These are phyloP conservation scores for Gobiocypris rarus DNA, from an alignment of 2,113 vertebrate species.

Conservation along the genomic window DNA sequence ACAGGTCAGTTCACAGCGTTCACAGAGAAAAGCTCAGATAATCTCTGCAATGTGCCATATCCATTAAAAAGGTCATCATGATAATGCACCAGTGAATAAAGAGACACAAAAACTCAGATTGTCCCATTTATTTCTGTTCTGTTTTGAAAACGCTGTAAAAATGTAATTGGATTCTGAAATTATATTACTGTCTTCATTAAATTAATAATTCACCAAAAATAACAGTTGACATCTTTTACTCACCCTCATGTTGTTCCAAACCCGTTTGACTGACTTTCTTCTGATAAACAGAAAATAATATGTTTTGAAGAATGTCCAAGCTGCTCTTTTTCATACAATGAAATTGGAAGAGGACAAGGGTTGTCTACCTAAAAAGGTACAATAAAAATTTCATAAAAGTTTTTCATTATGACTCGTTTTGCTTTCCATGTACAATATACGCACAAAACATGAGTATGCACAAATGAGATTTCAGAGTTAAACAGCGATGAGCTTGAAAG, in stretches of 20 bases:
- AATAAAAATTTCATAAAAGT: background rate
- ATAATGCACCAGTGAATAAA: slow-evolving; percentile 14
- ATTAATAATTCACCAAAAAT: background rate
- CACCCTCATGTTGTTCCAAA: background rate
- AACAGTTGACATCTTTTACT: background rate
- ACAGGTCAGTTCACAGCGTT: slow-evolving; percentile 27
- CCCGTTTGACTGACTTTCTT: background rate
- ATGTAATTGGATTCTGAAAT: background rate
- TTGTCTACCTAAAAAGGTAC: background rate
- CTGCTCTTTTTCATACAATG: background rate
- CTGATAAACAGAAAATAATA: background rate
- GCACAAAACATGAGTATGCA: background rate
- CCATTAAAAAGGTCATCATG: slow-evolving; percentile 47
- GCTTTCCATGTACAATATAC: background rate
- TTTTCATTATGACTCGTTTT: background rate
- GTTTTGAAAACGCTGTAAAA: background rate
- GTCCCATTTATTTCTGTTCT: background rate
- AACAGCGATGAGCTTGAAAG: too few relatives aligned
- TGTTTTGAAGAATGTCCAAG: background rate
- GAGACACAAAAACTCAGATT: background rate
- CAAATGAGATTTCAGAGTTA: background rate
- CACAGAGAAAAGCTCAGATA: slow-evolving; percentile 40
- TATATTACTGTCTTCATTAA: background rate
- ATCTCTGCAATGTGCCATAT: slow-evolving; percentile 50
- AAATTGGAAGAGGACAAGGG: background rate